Base-by-base conservation (phyloP, 1,140 invertebrate genomes). In the Papilio aristodemus region DNA sequence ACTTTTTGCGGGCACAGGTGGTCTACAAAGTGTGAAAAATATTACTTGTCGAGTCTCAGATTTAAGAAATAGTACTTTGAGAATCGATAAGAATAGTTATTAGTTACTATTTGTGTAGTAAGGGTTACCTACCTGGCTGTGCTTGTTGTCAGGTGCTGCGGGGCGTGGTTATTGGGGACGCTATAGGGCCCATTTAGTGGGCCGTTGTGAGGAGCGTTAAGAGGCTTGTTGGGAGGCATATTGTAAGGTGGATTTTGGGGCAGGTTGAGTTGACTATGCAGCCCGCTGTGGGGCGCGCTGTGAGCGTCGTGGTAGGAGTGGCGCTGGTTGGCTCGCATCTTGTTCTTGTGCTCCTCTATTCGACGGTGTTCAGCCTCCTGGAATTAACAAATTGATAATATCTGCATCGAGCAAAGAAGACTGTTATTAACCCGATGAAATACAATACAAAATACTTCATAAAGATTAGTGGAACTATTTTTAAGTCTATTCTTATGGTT, bases 291-390 rank as follows among this genome's bases (percentile, higher is more conserved):
- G 19, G 46, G 46, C 9, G 71, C 14, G 39, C 62, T 13, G 19
- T 62, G 43, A 19, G 66, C 77, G 22, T 85, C 79, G 68, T 84
- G 85, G 76, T 87, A 85, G 0, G 86, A 87, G 70, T 84, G 83
- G 1, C 85, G 70, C 32, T 84, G 84, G 3, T 63, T 68, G 4
- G 76, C 70, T 41, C 88, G 83, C 19, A 86, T 74, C 46, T 86
- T 84, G 41, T 71, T 81, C 8, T 87, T 78, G 38, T 89, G 94
- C 79, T 95, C 94, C 76, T 96, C 96, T 68, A 97, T 94, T 73
- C 97, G 92, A 50, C 97, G 92, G 75, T 97, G 95, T 85, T 99
- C 98, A 0, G 97, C 97, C 89, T 99, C 97, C 94, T 98, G 93
- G 5, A 84, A 80, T 67, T 37, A 0, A 25, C 13, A n/a, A 68